Percentiles rank a stretch among this genome's conserved stretches.
Conservation (phyloP, 2,113 vertebrate species). For the Leucopsar rothschildi region DNA sequence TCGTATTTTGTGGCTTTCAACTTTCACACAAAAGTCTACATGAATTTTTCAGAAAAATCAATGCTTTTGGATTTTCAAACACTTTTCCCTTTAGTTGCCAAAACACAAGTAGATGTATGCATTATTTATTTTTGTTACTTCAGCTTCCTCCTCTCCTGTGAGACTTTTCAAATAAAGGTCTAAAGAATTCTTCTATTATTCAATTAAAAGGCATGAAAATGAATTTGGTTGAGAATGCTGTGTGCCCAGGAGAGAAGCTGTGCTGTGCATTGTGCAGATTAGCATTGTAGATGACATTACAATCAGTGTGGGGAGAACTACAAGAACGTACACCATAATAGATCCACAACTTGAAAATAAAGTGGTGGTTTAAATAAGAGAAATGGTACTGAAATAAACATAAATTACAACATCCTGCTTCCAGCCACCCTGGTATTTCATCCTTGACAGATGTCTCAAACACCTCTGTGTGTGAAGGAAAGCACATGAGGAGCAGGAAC, state of each 20-base stretch:
- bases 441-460: not conserved
- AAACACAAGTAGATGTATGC: constrained; percentile 29
- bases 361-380: constrained; percentile 7
- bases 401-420: not conserved
- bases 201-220: constrained; percentile 63
- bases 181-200: constrained; percentile 26
- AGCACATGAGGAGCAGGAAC: not conserved
- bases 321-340: not conserved
- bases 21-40: constrained; percentile 41
- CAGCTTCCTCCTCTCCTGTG: constrained; percentile 15
- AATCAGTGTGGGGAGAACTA: not conserved
- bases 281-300: constrained; percentile 32
- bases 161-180: constrained; percentile 19
- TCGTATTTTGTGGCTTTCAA: constrained; percentile 28
- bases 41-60: constrained; percentile 45
- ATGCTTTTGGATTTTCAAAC: constrained; percentile 46
- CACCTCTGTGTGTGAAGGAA: not conserved
- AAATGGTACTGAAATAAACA: not conserved
- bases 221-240: constrained; percentile 33
- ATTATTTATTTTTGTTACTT: constrained; percentile 45
- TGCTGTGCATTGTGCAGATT: constrained; percentile 43
- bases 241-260: constrained; percentile 54
- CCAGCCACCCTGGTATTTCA: not conserved
- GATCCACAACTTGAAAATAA: constrained; percentile 46
- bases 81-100: constrained; percentile 7